These are phyloP conservation scores for Papilio polytes DNA, from an alignment of 1,140 invertebrate species.

Conservation along the genomic window DNA sequence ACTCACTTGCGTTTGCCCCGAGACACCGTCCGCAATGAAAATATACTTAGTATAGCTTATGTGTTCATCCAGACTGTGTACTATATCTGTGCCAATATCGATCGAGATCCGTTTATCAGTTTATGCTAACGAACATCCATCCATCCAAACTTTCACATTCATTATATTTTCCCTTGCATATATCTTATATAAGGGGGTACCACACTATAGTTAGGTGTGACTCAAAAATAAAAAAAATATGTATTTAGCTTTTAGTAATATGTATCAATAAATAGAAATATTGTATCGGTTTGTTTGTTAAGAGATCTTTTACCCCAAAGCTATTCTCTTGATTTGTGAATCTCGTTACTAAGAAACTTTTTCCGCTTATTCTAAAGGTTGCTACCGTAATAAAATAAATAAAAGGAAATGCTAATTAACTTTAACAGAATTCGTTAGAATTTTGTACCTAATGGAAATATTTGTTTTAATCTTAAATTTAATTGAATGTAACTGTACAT, in stretches of 20 bases:
- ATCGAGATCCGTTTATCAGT: too few relatives aligned
- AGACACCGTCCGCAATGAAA: too few relatives aligned
- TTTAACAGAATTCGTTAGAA: not conserved
- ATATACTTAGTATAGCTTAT: too few relatives aligned
- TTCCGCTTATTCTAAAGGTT: not conserved
- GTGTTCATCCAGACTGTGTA: too few relatives aligned
- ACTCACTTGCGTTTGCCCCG: too few relatives aligned
- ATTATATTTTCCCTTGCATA: too few relatives aligned
- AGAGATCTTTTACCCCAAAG: not conserved
- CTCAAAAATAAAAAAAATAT: too few relatives aligned
- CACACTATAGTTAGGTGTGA: too few relatives aligned
- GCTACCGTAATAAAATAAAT: slow-evolving; percentile 1
- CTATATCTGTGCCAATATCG: too few relatives aligned
- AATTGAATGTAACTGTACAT: not conserved
- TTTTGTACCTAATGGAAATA: not conserved
- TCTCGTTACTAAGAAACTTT: not conserved
- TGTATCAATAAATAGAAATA: not conserved
- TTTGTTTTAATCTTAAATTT: not conserved
- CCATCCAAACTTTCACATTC: too few relatives aligned
- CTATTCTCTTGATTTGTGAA: not conserved
- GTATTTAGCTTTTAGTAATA: not conserved
- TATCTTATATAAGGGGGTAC: too few relatives aligned
- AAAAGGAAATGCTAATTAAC: not conserved
- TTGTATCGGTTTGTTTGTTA: not conserved
- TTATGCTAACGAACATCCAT: too few relatives aligned